A percentile compares a stretch with the other conserved stretches of the same genome.
phyloP scores from a whole-genome alignment of 2,797 vertebrate genomes.

The Galago senegalensis region DNA sequence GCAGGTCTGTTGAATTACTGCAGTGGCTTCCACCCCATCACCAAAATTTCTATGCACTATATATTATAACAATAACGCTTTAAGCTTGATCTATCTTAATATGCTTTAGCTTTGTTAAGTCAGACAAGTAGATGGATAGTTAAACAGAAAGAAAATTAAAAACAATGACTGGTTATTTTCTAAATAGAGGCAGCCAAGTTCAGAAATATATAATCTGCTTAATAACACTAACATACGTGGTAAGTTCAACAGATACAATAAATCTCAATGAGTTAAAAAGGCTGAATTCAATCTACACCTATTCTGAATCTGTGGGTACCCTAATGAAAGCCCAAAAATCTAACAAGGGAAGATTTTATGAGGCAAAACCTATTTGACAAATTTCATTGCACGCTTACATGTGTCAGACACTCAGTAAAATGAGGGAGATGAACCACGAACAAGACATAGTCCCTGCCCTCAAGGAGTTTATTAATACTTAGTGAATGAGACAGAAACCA shows the following conservation, averaged over 20 bases:
- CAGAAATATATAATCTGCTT: constrained; percentile 42
- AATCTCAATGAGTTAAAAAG: neutral
- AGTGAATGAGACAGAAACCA: neutral
- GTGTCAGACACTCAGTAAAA: neutral
- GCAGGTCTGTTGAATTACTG: neutral
- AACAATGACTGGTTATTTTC: constrained; percentile 42
- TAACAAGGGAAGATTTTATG: neutral
- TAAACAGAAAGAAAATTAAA: neutral
- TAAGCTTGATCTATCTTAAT: neutral
- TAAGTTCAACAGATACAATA: constrained; percentile 14
- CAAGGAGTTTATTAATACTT: neutral
- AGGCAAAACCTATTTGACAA: neutral
- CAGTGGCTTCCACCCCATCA: neutral
- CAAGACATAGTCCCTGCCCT: neutral
- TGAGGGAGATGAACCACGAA: neutral
- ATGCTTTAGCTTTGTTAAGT: constrained; percentile 2
- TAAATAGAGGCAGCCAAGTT: neutral
- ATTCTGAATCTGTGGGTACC: neutral
- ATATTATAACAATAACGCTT: constrained; percentile 48
- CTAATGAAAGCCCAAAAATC: constrained; percentile 36
- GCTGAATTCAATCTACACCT: constrained; percentile 21
- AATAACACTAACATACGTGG: neutral
- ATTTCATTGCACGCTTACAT: neutral
- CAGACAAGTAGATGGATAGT: neutral
- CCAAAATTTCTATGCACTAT: constrained; percentile 32